Conservation (phyloP, 2,888 invertebrate species). For the Synanthedon vespiformis region DNA sequence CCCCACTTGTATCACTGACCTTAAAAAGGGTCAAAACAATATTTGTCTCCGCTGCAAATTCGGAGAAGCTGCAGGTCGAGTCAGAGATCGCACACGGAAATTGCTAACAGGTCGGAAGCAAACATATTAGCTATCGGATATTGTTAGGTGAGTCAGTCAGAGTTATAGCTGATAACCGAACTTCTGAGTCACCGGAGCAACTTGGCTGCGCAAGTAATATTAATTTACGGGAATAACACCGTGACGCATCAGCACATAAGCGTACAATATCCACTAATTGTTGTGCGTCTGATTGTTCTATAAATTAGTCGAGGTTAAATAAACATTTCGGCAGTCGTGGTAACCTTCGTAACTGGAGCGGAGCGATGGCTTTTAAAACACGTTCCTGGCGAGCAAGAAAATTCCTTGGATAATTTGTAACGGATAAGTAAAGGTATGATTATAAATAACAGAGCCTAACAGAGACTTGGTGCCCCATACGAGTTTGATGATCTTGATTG, state of each 20-base stretch:
- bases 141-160: slow-evolving; percentile 14
- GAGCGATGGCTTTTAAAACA: slow-evolving; percentile 3
- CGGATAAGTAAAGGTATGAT: too few relatives aligned
- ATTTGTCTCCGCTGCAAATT: not conserved
- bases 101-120: not conserved
- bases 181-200: slow-evolving; percentile 45
- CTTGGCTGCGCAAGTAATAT: slow-evolving; percentile 22
- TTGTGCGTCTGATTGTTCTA: slow-evolving; percentile 22
- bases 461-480: too few relatives aligned
- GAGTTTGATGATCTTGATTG: too few relatives aligned
- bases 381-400: not conserved
- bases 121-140: not conserved
- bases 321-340: too few relatives aligned
- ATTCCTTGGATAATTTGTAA: too few relatives aligned
- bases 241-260: slow-evolving; percentile 39
- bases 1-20: not conserved
- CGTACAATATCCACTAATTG: slow-evolving; percentile 21
- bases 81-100: not conserved
- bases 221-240: slow-evolving; percentile 31
- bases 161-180: slow-evolving; percentile 22
- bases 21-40: not conserved
- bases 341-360: not conserved
- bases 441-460: too few relatives aligned
- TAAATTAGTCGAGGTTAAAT: slow-evolving; percentile 13
- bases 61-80: not conserved